Evolutionary conservation across 2,888 invertebrate species (phyloP).

Genomic region (Thecophora atra): DNA sequence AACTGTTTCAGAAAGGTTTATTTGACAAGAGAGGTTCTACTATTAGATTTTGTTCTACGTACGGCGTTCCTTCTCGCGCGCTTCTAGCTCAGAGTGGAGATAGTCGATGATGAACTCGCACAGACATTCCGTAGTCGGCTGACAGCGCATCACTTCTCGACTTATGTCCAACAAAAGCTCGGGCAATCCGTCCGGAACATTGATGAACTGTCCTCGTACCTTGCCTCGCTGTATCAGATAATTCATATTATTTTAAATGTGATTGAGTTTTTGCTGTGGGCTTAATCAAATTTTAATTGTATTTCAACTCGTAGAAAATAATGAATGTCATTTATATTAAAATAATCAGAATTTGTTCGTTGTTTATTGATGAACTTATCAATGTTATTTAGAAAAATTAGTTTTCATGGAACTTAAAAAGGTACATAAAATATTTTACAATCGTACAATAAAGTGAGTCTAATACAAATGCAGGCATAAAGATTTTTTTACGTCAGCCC

Average conservation of each 20-base stretch:
- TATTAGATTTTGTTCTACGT: neutral
- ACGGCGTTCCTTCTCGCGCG: conserved; percentile 69
- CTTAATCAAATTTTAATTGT: neutral
- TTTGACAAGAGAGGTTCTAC: too few relatives aligned
- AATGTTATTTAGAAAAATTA: neutral
- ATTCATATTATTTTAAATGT: conserved; percentile 52
- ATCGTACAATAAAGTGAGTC: too few relatives aligned
- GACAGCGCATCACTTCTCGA: conserved; percentile 76
- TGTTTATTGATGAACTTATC: neutral
- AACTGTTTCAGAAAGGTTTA: conserved; percentile 45
- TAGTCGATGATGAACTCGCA: conserved; percentile 77
- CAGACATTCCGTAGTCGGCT: conserved; percentile 70
- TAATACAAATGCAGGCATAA: too few relatives aligned
- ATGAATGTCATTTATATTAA: too few relatives aligned
- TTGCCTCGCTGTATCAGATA: conserved; percentile 59
- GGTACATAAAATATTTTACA: neutral
- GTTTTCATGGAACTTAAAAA: neutral
- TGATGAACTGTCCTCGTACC: conserved; percentile 55
- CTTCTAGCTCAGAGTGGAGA: conserved; percentile 72
- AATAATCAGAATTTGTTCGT: too few relatives aligned
- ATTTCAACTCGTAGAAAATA: too few relatives aligned
- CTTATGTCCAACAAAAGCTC: conserved; percentile 79
- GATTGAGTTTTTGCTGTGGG: neutral
- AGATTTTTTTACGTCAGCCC: too few relatives aligned
- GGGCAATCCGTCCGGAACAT: conserved; percentile 73